Conservation (phyloP, 2,113 vertebrate species). For the Hypomesus transpacificus region DNA sequence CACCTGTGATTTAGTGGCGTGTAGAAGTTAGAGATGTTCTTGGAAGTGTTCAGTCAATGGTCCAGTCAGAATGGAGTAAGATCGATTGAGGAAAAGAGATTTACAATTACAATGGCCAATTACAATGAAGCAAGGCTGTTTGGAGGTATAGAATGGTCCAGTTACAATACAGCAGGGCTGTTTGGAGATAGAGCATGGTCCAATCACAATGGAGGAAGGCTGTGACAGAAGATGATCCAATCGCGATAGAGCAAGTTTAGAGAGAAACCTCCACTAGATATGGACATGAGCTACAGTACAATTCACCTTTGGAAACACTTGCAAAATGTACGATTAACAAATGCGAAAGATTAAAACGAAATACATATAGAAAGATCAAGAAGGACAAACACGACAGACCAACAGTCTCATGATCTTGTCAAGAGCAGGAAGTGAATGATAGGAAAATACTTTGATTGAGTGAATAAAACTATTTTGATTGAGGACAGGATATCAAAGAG, state of each 20-base stretch:
- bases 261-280: constrained; percentile 56
- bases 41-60: constrained; percentile 14
- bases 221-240: constrained; percentile 65
- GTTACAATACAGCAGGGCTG: constrained; percentile 41
- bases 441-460: constrained; percentile 38
- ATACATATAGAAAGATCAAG: constrained; percentile 36
- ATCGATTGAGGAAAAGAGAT: constrained; percentile 46
- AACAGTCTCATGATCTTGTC: constrained; percentile 47
- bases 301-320: constrained; percentile 76
- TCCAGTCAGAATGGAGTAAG: constrained; percentile 8
- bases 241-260: constrained; percentile 55
- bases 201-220: constrained; percentile 58
- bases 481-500: constrained; percentile 20
- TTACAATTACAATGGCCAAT: constrained; percentile 61
- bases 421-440: constrained; percentile 45
- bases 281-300: constrained; percentile 63
- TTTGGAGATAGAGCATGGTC: constrained; percentile 46
- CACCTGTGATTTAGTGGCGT: constrained; percentile 45
- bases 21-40: constrained; percentile 42
- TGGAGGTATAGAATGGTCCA: constrained; percentile 39
- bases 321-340: constrained; percentile 73
- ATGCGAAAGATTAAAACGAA: constrained; percentile 41
- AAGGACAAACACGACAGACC: constrained; percentile 47
- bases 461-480: constrained; percentile 5
- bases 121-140: constrained; percentile 53